Evolutionary conservation across 2,888 invertebrate species (phyloP), one percentile per base, ranked within the genome.

Genomic region (Sthenelais limicola): DNA sequence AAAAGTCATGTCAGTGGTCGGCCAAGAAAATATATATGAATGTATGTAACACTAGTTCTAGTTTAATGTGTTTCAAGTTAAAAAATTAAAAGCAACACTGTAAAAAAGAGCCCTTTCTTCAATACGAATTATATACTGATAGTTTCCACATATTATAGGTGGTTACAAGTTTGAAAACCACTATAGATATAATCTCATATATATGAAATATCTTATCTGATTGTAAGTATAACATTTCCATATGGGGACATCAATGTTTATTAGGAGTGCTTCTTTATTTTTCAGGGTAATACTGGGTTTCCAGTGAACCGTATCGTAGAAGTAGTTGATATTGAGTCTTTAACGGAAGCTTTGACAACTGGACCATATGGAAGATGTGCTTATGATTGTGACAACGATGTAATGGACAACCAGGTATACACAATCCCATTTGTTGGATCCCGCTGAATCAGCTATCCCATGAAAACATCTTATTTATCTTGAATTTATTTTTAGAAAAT

Each of bases 331-430:
- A 81, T 85, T 38, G 87, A 86, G 69, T 83, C 77, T 77, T 78
- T 87, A 4, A 83, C 83, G 0, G 80, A 83, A 47, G 86, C 84
- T 0, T 74, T 87, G 51, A 79, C 76, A 62, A 81, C 78, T 4
- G 86, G 85, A 21, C 86, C 87, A 2, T 89, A 89, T 79, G 89
- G 89, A 0, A 81, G 83, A 68, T 89, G 89, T 83, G 89, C 89
- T 0, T 89, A 89, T 75, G 86, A 88, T 67, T 82, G 84, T 74
- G 87, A 89, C 76, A 89, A 89, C 79, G 88, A 89, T 80, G 89
- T 89, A 9, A 84, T 87, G 76, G 88, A 88, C 72, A 84, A 89
- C 71, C 87, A 86, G 83, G 86, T 86, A 33, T n/a, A n/a, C n/a
- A n/a, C n/a, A n/a, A n/a, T n/a, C n/a, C n/a, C n/a, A n/a, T n/a